Percentiles rank a stretch among this genome's conserved stretches.
These are phyloP conservation scores for Euwallacea similis DNA, from an alignment of 1,140 invertebrate genomes.

Conservation along the genomic window DNA sequence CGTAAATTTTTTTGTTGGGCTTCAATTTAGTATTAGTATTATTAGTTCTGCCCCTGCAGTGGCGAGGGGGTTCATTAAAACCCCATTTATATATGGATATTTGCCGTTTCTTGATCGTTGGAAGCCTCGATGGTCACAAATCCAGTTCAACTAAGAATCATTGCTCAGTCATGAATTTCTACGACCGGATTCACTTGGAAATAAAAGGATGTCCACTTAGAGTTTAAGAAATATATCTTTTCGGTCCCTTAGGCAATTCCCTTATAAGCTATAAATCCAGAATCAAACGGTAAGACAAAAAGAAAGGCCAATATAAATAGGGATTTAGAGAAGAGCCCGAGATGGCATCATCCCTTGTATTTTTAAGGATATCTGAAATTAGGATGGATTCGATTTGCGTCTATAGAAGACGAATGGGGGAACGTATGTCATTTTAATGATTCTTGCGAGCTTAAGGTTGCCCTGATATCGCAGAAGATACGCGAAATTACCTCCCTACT, in stretches of 20 bases:
- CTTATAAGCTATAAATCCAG: slow-evolving; percentile 38
- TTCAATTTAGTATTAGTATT: no score
- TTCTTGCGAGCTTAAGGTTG: no score
- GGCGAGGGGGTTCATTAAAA: no score
- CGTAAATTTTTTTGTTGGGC: no score
- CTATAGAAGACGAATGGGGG: slow-evolving; percentile 3
- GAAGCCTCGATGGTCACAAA: no score
- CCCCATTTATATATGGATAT: no score
- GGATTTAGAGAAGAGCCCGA: slow-evolving; percentile 31
- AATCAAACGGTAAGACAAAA: slow-evolving; percentile 39
- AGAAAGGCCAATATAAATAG: slow-evolving; percentile 37
- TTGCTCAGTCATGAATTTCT: slow-evolving; percentile 5
- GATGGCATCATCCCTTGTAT: slow-evolving; percentile 30
- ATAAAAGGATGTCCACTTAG: slow-evolving; percentile 35
- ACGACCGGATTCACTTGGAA: slow-evolving; percentile 19
- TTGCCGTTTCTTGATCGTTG: no score
- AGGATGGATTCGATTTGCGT: slow-evolving; percentile 18
- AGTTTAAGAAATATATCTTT: slow-evolving; percentile 35
- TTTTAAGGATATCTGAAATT: slow-evolving; percentile 32
- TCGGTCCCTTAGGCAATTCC: slow-evolving; percentile 36
- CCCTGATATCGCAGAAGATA: no score
- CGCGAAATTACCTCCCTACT: no score
- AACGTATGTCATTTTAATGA: neutral
- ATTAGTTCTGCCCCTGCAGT: no score
- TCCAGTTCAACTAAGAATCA: neutral